Conservation (phyloP, 1,140 invertebrate species). For the Orius laevigatus region DNA sequence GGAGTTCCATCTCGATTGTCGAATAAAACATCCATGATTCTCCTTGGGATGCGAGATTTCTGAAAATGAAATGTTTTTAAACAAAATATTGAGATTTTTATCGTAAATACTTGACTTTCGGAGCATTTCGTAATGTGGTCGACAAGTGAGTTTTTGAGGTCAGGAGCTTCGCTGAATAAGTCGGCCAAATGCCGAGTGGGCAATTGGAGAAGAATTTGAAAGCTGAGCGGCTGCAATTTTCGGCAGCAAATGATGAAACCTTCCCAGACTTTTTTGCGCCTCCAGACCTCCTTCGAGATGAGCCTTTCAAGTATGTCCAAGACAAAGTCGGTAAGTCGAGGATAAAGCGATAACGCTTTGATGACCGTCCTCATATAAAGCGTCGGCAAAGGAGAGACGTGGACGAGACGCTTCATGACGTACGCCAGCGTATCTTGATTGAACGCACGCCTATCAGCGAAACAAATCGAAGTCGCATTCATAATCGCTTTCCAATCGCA, state of each 20-base stretch:
- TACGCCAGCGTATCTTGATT: conserved; percentile 72
- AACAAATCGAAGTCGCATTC: conserved; percentile 88
- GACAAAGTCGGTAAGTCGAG: conserved; percentile 74
- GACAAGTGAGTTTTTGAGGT: conserved; percentile 49
- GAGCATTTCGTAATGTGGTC: conserved; percentile 60
- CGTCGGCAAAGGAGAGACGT: conserved; percentile 77
- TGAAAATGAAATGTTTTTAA: conserved; percentile 20
- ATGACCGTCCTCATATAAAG: conserved; percentile 91
- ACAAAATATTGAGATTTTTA: conserved; percentile 12
- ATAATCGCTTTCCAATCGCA: conserved; percentile 90
- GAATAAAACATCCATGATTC: conserved; percentile 33
- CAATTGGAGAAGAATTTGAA: conserved; percentile 68
- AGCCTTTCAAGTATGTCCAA: conserved; percentile 83
- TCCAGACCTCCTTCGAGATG: conserved; percentile 86
- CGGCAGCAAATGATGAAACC: conserved; percentile 94
- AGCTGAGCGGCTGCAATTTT: conserved; percentile 73
- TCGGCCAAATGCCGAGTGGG: conserved; percentile 59
- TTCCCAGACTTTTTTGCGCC: conserved; percentile 92
- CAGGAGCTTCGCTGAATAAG: conserved; percentile 56
- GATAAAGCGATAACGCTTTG: conserved; percentile 79
- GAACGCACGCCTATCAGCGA: conserved; percentile 76
- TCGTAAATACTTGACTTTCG: conserved; percentile 54
- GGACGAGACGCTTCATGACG: conserved; percentile 83
- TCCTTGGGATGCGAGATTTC: conserved; percentile 36
- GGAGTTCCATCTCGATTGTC: conserved; percentile 18